Base-by-base conservation (phyloP, 2,888 invertebrate genomes). In the Chrysotoxum bicinctum region DNA sequence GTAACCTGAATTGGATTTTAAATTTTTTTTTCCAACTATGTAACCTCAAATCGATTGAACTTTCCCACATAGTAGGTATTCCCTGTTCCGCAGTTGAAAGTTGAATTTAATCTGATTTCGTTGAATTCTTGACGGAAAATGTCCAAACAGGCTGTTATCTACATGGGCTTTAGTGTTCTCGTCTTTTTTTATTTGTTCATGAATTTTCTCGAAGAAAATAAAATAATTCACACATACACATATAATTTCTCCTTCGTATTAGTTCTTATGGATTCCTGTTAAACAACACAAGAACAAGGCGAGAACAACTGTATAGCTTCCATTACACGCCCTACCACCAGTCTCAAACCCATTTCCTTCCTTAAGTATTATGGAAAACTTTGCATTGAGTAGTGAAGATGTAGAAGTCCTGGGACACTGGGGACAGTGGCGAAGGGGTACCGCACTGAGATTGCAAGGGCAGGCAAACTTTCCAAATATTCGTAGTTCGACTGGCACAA, bases 401-500 rank as follows among this genome's bases (percentile, higher is more conserved):
- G 48, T 37, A 72, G 58, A 64, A 66, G 12, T 60, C 26, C 43
- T 16, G 45, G 16, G 21, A 21, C 23, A 48, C 68, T 19, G 54
- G 40, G 48, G 48, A 19, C 32, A 48, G 21, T n/a, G 21, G 21
- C 4, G 35, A 19, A 10, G 35, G 19, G 35, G 19, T 14, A 43
- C 9, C 35, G 19, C 48, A 10, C 8, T 64, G 19, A 48, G 10
- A 48, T 21, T 54, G 35, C 50, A 62, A 73, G 73, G 68, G 72
- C 58, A 16, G 37, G 43, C 45, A 85, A 85, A 85, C 85, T 85
- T 85, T 85, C 85, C 76, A 85, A 81, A 85, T 85, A 85, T 81
- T 85, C 85, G 81, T 68, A 81, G 77, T 85, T 85, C 76, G 76
- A 85, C 85, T 85, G 85, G 85, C 85, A 85, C 81, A 77, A 85